phyloP scores from a whole-genome alignment of 2,888 invertebrate species.

The Torymus auratus region DNA sequence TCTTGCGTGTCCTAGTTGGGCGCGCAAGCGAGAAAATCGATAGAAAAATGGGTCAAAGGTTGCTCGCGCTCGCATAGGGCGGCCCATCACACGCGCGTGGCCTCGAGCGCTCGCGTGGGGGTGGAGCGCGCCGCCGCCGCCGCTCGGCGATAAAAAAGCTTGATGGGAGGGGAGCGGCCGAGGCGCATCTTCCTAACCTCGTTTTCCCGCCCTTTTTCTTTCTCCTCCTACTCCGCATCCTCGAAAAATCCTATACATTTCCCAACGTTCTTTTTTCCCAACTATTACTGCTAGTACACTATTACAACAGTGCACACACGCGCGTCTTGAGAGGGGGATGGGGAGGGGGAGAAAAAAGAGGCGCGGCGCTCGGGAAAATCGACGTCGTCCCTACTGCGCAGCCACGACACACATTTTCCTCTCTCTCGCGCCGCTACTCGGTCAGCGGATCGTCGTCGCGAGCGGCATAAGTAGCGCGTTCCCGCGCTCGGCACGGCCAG shows the following conservation, averaged over 20 bases:
- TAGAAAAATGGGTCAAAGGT: conserved; percentile 74
- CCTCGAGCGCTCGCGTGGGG: conserved; percentile 10
- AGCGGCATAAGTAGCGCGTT: conserved; percentile 71
- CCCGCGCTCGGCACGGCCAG: conserved; percentile 69
- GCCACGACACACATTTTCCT: conserved; percentile 28
- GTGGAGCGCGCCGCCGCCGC: too few species aligned
- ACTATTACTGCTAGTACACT: too few species aligned
- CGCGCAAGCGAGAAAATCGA: conserved; percentile 66
- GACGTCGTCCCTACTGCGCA: conserved; percentile 31
- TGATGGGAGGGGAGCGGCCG: conserved; percentile 13
- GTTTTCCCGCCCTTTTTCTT: conserved; percentile 33
- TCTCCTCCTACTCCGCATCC: too few species aligned
- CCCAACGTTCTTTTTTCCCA: too few species aligned
- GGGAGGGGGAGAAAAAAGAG: too few species aligned
- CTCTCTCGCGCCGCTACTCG: neutral
- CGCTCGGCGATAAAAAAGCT: neutral
- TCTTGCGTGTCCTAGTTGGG: conserved; percentile 61
- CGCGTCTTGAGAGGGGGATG: too few species aligned
- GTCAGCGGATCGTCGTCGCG: conserved; percentile 67
- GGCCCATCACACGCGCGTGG: conserved; percentile 34
- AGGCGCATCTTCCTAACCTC: conserved; percentile 54
- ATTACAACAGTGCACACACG: neutral
- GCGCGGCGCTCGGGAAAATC: conserved; percentile 30
- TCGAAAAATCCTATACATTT: too few species aligned
- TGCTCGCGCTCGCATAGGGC: conserved; percentile 45